Base-by-base conservation (phyloP, 2,113 vertebrate species). In the Astur gentilis region DNA sequence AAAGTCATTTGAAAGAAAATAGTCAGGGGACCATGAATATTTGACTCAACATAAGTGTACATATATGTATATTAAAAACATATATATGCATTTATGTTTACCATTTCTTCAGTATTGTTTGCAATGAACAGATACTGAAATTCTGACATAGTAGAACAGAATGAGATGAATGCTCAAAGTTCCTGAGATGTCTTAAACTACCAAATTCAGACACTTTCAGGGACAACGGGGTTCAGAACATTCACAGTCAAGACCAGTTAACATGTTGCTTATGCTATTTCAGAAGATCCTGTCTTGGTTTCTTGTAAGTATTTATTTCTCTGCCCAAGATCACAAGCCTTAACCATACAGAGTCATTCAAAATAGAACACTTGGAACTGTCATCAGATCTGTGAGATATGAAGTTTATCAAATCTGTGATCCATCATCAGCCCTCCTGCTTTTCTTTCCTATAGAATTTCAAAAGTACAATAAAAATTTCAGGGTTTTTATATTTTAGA, bases 401-500 rank as follows among this genome's bases (percentile, higher is more conserved):
- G 8, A 78, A 60, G 29, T 64, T 50, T 75, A 64, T 50, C 9
- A 38, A 72, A 61, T 49, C 42, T 34, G 23, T 66, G 40, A 64
- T 40, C 13, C 31, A 26, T 44, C 71, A 60, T 34, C 38, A 83
- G 40, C 16, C 13, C 47, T 57, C 13, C 10, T 13, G 11, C 40
- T 95, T 92, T 78, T 71, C 11, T 65, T 60, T 72, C 31, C 44
- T 44, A 19, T 5, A 70, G 40, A 65, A 92, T 89, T 97, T 96
- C 90, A 89, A 69, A 98, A 96, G 69, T 76, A 67, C 31, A 67
- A 94, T 40, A 82, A 89, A 86, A 97, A 65, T 52, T 62, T 67
- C 0, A 22, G 18, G 7, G 15, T 32, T 87, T 97, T 95, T 67
- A 31, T 93, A 79, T 87, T 98, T 93, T 67, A 55, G 82, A 95